phyloP scores from a whole-genome alignment of 1,140 invertebrate genomes.

The Aphis craccivora region DNA sequence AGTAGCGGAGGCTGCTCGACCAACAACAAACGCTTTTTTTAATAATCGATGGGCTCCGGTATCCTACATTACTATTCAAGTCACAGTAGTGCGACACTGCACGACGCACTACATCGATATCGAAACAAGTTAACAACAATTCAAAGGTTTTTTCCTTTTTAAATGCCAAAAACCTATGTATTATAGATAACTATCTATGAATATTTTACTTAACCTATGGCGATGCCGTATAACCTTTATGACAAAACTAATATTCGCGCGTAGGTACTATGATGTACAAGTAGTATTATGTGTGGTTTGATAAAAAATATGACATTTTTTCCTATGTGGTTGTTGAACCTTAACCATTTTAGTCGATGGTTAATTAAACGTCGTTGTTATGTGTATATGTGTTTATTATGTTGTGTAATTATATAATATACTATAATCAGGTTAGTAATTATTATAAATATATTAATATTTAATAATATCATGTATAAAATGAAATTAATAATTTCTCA shows the following conservation, averaged over 20 bases:
- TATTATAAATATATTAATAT: not conserved
- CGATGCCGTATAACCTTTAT: not conserved
- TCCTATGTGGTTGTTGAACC: not conserved
- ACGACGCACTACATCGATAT: not conserved
- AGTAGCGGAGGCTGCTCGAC: conserved; percentile 31
- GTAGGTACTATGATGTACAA: not conserved
- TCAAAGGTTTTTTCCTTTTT: conserved; percentile 2
- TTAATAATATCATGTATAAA: not conserved
- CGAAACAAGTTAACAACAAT: conserved; percentile 1
- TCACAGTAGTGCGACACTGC: not conserved
- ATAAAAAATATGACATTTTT: not conserved
- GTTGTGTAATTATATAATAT: not conserved
- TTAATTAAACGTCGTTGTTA: not conserved
- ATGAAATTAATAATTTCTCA: not conserved
- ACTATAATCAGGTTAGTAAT: not conserved
- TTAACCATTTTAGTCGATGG: not conserved
- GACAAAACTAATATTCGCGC: not conserved
- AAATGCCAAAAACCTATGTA: not conserved
- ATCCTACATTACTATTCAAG: conserved; percentile 27
- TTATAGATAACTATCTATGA: not conserved
- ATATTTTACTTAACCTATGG: conserved; percentile 24
- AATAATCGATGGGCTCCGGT: conserved; percentile 26
- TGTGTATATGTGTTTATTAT: not conserved
- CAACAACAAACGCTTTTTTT: not conserved
- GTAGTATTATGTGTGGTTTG: not conserved